Conservation (phyloP, 1,140 invertebrate species). For the Drosophila albomicans region DNA sequence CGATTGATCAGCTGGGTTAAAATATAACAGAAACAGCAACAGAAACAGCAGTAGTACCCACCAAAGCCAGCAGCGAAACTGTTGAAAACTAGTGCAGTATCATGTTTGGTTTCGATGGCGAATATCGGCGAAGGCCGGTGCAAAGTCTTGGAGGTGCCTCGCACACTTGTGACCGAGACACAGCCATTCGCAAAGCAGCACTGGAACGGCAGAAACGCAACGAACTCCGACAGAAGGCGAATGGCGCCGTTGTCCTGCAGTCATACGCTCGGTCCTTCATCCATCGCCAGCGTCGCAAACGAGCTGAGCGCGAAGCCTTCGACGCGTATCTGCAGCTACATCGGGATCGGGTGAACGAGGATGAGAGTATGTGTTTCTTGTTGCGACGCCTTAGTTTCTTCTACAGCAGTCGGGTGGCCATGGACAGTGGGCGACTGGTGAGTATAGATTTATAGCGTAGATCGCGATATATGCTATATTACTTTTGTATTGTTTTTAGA, state of each 20-base stretch:
- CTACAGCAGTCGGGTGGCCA: conserved; percentile 87
- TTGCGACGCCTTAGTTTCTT: conserved; percentile 91
- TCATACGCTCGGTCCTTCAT: conserved; percentile 91
- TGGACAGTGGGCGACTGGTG: conserved; percentile 91
- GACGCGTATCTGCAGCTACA: conserved; percentile 87
- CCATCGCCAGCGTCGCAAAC: conserved; percentile 88
- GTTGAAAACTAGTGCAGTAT: conserved; percentile 47
- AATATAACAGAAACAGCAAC: conserved; percentile 28
- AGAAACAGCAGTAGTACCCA: not conserved
- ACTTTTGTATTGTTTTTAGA: conserved; percentile 43
- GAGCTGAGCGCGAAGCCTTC: conserved; percentile 88
- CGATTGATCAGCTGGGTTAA: conserved; percentile 50
- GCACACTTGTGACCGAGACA: conserved; percentile 90
- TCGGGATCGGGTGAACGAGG: conserved; percentile 85
- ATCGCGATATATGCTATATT: not conserved
- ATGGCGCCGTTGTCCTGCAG: conserved; percentile 88
- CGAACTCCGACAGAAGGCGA: conserved; percentile 88
- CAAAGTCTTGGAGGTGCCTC: conserved; percentile 95
- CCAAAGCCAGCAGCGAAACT: conserved; percentile 4
- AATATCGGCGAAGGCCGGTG: conserved; percentile 93
- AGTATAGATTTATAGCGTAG: conserved; percentile 48
- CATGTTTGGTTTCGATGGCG: conserved; percentile 96
- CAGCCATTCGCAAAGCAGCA: conserved; percentile 90
- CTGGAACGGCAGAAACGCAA: conserved; percentile 94
- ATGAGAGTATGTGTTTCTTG: conserved; percentile 86